Evolutionary conservation across 1,140 invertebrate genomes (phyloP).

Genomic region (Acyrthosiphon pisum): DNA sequence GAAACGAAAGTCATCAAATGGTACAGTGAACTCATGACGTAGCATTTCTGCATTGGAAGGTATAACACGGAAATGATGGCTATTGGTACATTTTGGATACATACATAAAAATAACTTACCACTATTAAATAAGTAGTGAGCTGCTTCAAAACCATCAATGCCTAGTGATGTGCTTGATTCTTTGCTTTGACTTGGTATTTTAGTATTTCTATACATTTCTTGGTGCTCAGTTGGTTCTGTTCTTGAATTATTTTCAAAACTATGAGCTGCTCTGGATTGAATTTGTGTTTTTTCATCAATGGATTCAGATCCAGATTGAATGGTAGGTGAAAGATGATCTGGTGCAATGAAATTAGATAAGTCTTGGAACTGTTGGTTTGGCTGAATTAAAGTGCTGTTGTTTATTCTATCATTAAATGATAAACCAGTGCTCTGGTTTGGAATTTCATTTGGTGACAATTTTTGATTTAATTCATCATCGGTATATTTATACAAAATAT

Average conservation of each 20-base stretch:
- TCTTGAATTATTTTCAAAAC: not conserved
- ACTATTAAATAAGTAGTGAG: not conserved
- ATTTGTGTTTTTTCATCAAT: constrained; percentile 2
- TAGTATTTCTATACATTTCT: constrained; percentile 34
- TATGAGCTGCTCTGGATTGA: not conserved
- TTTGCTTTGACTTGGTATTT: not conserved
- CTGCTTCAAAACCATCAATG: constrained; percentile 23
- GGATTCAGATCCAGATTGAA: constrained; percentile 28
- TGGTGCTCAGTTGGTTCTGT: not conserved
- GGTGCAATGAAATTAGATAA: constrained; percentile 34
- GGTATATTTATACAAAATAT: not conserved
- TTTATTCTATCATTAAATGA: constrained; percentile 5
- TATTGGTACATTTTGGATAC: constrained; percentile 33
- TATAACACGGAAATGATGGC: constrained; percentile 38
- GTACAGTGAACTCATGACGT: constrained; percentile 48
- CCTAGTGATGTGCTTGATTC: not conserved
- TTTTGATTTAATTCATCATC: constrained; percentile 21
- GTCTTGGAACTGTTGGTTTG: constrained; percentile 44
- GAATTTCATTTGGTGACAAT: not conserved
- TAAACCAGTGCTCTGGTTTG: not conserved
- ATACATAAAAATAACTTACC: constrained; percentile 55
- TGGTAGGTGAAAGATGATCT: constrained; percentile 34
- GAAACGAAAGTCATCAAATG: constrained; percentile 45
- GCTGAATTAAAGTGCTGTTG: not conserved
- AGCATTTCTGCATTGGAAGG: constrained; percentile 23